Evolutionary conservation across 64 coral and sea anemone genomes (phyloP).

Genomic region (Montipora capricornis): DNA sequence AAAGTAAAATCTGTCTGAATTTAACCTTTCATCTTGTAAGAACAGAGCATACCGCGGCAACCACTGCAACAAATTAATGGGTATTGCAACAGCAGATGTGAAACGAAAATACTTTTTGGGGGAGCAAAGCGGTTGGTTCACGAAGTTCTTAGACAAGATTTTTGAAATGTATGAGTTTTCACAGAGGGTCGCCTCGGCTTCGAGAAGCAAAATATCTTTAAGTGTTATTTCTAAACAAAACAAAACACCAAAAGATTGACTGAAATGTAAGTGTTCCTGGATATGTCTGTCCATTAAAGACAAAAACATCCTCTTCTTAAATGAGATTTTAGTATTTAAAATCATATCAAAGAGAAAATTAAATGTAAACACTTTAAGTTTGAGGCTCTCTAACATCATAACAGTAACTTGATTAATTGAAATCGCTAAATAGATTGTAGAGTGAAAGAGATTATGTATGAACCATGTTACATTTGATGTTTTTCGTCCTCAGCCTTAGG

Average conservation of each 20-base stretch:
- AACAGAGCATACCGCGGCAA: no score
- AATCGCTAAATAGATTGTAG: neutral
- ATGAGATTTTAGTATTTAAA: neutral
- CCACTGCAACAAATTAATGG: neutral
- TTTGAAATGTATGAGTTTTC: neutral
- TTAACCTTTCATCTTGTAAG: neutral
- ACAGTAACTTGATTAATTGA: neutral
- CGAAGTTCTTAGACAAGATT: neutral
- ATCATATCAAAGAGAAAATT: neutral
- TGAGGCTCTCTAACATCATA: neutral
- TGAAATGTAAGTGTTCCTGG: neutral
- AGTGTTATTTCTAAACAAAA: neutral
- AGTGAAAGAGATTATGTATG: neutral
- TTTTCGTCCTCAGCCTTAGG: neutral
- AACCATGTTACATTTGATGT: neutral
- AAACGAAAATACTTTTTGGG: neutral
- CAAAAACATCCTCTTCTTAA: neutral
- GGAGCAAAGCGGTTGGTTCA: neutral
- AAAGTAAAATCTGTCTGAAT: neutral
- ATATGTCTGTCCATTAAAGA: neutral
- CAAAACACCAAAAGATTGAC: neutral
- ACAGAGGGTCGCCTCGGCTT: neutral
- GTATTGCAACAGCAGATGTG: neutral
- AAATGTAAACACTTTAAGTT: neutral
- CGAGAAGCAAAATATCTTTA: neutral